Evolutionary conservation across 2,888 invertebrate genomes (phyloP).

Genomic region (Pachydiplax longipennis): DNA sequence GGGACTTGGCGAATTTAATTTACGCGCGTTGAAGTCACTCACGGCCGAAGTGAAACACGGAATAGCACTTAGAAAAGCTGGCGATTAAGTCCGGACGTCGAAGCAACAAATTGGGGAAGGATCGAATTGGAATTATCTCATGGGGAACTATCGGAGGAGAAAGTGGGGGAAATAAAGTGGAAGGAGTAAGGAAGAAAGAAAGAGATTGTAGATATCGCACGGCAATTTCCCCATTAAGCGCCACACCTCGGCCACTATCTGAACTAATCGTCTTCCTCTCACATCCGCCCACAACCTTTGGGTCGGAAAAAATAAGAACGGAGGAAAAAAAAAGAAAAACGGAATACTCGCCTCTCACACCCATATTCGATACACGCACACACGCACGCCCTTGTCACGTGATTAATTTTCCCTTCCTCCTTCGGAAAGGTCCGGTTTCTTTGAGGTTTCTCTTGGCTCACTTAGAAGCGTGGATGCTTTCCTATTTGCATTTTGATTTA

Average conservation of each 20-base stretch:
- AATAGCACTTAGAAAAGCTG: background rate
- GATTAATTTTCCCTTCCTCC: slow-evolving; percentile 19
- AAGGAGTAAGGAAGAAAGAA: background rate
- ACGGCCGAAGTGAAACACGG: background rate
- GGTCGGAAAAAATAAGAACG: background rate
- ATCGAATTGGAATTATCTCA: background rate
- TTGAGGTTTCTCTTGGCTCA: background rate
- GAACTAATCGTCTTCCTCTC: slow-evolving; percentile 25
- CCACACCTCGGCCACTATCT: slow-evolving; percentile 35
- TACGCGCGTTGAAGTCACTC: too few relatives aligned
- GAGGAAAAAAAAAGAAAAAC: background rate
- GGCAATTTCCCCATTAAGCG: slow-evolving; percentile 39
- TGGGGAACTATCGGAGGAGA: background rate
- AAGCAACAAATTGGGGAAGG: background rate
- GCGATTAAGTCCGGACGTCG: background rate
- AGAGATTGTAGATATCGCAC: slow-evolving; percentile 39
- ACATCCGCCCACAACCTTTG: slow-evolving; percentile 22
- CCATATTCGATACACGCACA: slow-evolving; percentile 7
- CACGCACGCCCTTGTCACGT: slow-evolving; percentile 43
- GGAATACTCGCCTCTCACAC: background rate
- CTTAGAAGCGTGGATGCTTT: background rate
- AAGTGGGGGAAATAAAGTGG: background rate
- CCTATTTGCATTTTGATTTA: background rate
- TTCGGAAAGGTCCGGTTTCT: slow-evolving; percentile 24
- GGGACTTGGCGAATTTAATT: too few relatives aligned